Base-by-base conservation (phyloP, 2,888 invertebrate species). In the Phengaris alcon region DNA sequence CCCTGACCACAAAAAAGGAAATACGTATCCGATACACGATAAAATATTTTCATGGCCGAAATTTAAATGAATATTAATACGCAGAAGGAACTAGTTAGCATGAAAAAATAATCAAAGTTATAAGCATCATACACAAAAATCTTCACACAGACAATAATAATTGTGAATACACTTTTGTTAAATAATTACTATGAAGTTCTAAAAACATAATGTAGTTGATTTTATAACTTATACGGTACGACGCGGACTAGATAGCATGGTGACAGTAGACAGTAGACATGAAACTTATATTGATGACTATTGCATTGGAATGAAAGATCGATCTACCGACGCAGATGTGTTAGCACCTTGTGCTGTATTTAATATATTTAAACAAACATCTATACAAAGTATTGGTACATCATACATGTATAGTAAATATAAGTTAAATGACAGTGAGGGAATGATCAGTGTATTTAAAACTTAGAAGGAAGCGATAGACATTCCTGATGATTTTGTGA, bases 51-150 rank as follows among this genome's bases (percentile, higher is more conserved):
- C 64, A 64, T 35, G 64, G 64, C 64, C 64, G 44, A 64, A 64
- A 64, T 64, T 35, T 44, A 64, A 64, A 64, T 64, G 15, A 64
- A 64, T 35, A 64, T 64, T 35, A 64, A 64, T 64, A 44, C 64
- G 13, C 35, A 64, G 64, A 64, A 64, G 64, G 13, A 64, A 64
- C 64, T 64, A 64, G 64, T 64, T 64, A 64, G 64, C 64, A 64
- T 64, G 64, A 64, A 64, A 59, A 22, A 13, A 52, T 52, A 52
- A 64, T 64, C 7, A 64, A 64, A 64, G 35, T 35, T 55, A n/a
- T 13, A 54, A 54, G 54, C 54, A 54, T 54, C 22, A 22, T 59
- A 59, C 22, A 22, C 1, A 22, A 22, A 59, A 10, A 59, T 22
- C 15, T 64, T 64, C 64, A 35, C 64, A 64, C 64, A 12, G 64